A percentile compares a stretch with the other conserved stretches of the same genome.
Evolutionary conservation across 2,797 vertebrate genomes (phyloP).

Genomic region (Threskiornis aethiopicus): DNA sequence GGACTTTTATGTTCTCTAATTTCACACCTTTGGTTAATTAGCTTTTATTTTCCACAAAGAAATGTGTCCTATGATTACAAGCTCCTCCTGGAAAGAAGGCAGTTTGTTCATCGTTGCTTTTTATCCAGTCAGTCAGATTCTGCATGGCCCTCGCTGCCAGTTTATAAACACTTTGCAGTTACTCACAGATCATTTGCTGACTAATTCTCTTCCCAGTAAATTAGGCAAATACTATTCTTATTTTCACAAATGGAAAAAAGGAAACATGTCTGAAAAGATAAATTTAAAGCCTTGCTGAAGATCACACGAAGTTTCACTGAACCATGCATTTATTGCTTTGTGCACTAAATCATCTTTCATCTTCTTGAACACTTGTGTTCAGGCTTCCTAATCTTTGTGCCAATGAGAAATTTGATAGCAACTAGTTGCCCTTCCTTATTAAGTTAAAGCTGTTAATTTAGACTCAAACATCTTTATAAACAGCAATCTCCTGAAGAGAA

Average conservation of each 20-base stretch:
- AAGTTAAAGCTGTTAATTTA: neutral
- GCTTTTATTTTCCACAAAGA: neutral
- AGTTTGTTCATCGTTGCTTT: neutral
- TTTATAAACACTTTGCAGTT: neutral
- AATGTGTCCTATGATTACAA: neutral
- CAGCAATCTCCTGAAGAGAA: neutral
- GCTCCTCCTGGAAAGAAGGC: neutral
- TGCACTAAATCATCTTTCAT: neutral
- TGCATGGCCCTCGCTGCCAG: neutral
- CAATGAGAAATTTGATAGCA: neutral
- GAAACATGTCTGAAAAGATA: neutral
- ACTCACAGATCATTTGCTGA: neutral
- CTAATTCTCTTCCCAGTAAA: neutral
- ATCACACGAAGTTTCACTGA: neutral
- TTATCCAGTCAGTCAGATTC: neutral
- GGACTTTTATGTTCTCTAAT: neutral
- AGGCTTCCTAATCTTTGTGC: neutral
- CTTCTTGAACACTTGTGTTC: neutral
- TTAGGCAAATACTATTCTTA: neutral
- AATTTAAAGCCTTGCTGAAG: neutral
- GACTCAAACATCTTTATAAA: neutral
- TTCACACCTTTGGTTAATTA: neutral
- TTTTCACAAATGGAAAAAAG: neutral
- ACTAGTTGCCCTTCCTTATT: neutral
- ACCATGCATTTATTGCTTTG: neutral